Conservation (phyloP, 2,888 invertebrate genomes). For the Aethes cnicana region DNA sequence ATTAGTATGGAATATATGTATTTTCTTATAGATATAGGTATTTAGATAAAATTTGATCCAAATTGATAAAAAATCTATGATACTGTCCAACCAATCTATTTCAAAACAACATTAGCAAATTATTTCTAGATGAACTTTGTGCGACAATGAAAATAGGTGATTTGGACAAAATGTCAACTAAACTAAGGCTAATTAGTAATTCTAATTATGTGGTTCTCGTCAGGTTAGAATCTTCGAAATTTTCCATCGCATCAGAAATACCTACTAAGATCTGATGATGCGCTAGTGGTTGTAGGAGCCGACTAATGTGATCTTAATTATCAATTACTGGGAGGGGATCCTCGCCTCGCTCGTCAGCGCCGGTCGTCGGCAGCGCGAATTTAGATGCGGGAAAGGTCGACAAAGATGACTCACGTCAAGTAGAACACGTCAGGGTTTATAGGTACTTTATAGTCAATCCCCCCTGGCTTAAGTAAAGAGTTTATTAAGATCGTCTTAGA, state of each 20-base stretch:
- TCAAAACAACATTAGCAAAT: not conserved
- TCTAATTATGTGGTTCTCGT: conserved; percentile 3
- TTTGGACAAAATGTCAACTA: too few species aligned
- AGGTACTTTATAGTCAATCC: too few species aligned
- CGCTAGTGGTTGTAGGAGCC: conserved; percentile 17
- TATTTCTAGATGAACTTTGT: too few species aligned
- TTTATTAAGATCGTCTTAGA: too few species aligned
- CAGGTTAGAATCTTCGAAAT: not conserved
- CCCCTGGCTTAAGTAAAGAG: too few species aligned
- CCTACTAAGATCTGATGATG: conserved; percentile 10
- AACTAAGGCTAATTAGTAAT: conserved; percentile 11
- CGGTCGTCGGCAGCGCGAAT: conserved; percentile 71
- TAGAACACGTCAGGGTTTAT: conserved; percentile 31
- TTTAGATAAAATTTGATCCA: conserved; percentile 5
- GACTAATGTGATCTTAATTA: conserved; percentile 50
- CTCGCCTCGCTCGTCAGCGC: conserved; percentile 27
- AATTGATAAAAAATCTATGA: not conserved
- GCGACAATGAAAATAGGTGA: too few species aligned
- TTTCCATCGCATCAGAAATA: conserved; percentile 4
- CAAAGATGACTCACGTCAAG: conserved; percentile 59
- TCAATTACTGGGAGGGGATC: conserved; percentile 46
- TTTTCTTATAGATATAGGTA: not conserved
- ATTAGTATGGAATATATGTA: too few species aligned
- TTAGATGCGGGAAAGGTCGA: conserved; percentile 71
- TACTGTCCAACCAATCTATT: too few species aligned